Evolutionary conservation across 2,113 vertebrate species (phyloP).

Genomic region (Equus przewalskii): DNA sequence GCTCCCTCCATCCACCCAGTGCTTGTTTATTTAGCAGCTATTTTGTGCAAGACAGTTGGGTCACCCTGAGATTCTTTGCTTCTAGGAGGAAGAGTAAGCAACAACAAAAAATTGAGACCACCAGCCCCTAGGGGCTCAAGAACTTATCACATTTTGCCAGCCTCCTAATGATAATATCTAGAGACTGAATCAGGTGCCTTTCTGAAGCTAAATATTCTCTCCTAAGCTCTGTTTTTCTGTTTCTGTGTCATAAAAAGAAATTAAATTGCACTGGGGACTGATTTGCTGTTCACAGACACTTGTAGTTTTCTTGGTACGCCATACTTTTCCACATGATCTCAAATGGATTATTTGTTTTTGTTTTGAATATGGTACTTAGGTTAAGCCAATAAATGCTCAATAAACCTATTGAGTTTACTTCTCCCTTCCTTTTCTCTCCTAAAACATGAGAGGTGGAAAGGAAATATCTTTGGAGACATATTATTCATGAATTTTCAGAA

Average conservation of each 20-base stretch:
- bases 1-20: neutral
- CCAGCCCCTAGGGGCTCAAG: neutral
- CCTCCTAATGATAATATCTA: neutral
- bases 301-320: neutral
- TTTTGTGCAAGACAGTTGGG: neutral
- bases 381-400: neutral
- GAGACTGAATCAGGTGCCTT: neutral
- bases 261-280: neutral
- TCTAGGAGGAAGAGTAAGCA: neutral
- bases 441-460: neutral
- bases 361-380: neutral
- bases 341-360: neutral
- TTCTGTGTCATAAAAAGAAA: neutral
- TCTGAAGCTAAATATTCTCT: neutral
- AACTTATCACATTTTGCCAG: neutral
- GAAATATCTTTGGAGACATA: neutral
- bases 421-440: neutral
- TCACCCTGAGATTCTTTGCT: neutral
- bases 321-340: neutral
- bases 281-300: neutral
- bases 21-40: neutral
- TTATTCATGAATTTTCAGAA: slow-evolving; percentile 28
- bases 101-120: neutral
- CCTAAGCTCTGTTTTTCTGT: neutral
- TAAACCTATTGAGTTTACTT: neutral